Base-by-base conservation (phyloP, 1,140 invertebrate species). In the Drosophila bifasciata region DNA sequence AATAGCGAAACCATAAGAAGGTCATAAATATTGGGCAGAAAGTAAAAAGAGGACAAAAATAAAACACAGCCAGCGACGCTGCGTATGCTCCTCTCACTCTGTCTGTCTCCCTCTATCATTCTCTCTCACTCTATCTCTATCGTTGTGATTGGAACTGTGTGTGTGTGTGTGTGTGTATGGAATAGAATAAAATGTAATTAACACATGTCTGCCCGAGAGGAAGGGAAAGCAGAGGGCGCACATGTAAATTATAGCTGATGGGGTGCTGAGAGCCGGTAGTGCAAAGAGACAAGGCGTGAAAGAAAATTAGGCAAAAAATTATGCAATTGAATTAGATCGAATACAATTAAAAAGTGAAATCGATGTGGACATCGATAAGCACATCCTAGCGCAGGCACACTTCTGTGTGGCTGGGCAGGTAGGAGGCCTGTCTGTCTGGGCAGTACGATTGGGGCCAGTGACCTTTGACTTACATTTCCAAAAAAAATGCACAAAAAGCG, bases 1-100 rank as follows among this genome's bases (percentile, higher is more conserved):
- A 70, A 59, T 55, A 61, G 77, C 57, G 79, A 86, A 86, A 86
- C 81, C 81, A 86, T 86, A 86, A 88, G 78, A 88, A 86, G 73
- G 81, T 86, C 83, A 74, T 40, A 70, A 62, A 85, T 70, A 77
- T 85, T 60, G 83, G 68, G 56, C 63, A 72, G 50, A 67, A 23
- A 75, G 64, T 74, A 45, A 70, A 76, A 66, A 56, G 57, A 44
- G 63, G 32, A 70, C 62, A 40, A 79, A 79, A 63, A 68, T 66
- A 61, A 51, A 59, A 68, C 16, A 32, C 45, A 68, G 44, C 40
- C 19, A 51, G 21, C 45, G 17, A 40, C 56, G 25, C 23, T 13
- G 32, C 32, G 32, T 36, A 11, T 36, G 32, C 11, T 3, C 11
- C 32, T 36, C 32, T 36, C 32, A 4, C 32, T 36, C 3, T 36